Base-by-base conservation (phyloP, 2,797 vertebrate species). In the Lutjanus campechanus region DNA sequence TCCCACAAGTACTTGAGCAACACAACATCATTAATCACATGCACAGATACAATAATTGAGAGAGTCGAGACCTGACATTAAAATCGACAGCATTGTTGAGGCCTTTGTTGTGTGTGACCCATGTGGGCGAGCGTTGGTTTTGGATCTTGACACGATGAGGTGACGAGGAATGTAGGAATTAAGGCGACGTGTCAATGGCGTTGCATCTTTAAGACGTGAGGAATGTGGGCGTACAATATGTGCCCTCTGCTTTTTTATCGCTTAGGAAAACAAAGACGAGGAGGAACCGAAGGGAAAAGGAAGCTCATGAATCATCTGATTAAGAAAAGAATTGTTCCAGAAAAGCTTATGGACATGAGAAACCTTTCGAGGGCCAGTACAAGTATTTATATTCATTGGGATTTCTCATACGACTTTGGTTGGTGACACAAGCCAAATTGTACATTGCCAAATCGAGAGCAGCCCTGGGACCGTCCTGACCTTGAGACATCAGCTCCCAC, bases 11-110 rank as follows among this genome's bases (percentile, higher is more conserved):
- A 19, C 17, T 82, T 22, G 7, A 51, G 62, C 51, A 22, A 77
- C 41, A 20, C 22, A n/a, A 25, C 22, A n/a, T 82, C 19, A 68
- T 83, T 53, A 78, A 69, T 89, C 78, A 69, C 62, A 17, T 12
- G 29, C 51, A 61, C 51, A 61, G 75, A 73, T 19, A 51, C 11
- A 12, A 63, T 46, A 43, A 53, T 54, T 54, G 54, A 60, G 56
- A 68, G 16, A 44, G 71, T 72, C 61, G 44, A 44, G 44, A 17
- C 19, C 29, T 36, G 29, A 36, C 29, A 36, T 36, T 36, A 36
- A 36, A 36, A 70, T 77, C 66, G 59, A 17, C 74, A 51, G 60
- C 22, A 47, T 16, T 20, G 55, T 41, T 47, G 61, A 73, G 11
- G 15, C 12, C 16, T 67, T 53, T 72, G 64, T 73, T 59, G n/a